A percentile compares a stretch with the other conserved stretches of the same genome.
These are phyloP conservation scores for Abrostola tripartita DNA, from an alignment of 2,888 invertebrate genomes.

Conservation along the genomic window DNA sequence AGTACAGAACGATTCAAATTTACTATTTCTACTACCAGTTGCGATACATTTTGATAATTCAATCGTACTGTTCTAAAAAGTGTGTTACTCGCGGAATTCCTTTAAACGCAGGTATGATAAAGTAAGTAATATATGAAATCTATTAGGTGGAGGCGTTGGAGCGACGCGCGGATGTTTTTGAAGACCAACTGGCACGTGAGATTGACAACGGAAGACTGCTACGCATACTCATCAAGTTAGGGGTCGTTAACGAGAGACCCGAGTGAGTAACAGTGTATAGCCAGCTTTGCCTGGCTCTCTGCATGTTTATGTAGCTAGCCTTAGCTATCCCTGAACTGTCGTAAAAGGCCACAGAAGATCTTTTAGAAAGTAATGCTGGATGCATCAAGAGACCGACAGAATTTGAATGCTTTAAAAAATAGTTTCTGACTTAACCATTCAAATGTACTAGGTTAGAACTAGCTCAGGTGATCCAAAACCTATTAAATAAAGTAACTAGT, in stretches of 20 bases:
- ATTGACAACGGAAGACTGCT: conserved; percentile 98
- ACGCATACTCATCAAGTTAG: conserved; percentile 96
- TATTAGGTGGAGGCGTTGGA: conserved; percentile 92
- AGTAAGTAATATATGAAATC: conserved; percentile 6
- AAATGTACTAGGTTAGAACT: too few relatives aligned
- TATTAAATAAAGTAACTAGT: too few relatives aligned
- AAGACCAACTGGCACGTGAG: conserved; percentile 97
- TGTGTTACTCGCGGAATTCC: too few relatives aligned
- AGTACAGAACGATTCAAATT: too few relatives aligned
- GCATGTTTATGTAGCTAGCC: background rate
- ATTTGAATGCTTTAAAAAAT: too few relatives aligned
- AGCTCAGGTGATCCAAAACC: too few relatives aligned
- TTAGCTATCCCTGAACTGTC: background rate
- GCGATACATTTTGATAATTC: too few relatives aligned
- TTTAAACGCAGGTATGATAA: background rate
- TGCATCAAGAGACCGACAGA: too few relatives aligned
- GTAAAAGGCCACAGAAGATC: background rate
- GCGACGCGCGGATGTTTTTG: conserved; percentile 95
- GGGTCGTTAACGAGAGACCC: conserved; percentile 98
- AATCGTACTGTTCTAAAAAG: too few relatives aligned
- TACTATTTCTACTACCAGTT: too few relatives aligned
- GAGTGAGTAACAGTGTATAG: conserved; percentile 90
- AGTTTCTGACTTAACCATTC: too few relatives aligned
- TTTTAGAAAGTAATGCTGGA: too few relatives aligned
- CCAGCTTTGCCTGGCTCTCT: background rate